Percentiles rank a stretch among this genome's conserved stretches.
phyloP scores from a whole-genome alignment of 2,888 invertebrate genomes.

The Melinopterus prodromus region DNA sequence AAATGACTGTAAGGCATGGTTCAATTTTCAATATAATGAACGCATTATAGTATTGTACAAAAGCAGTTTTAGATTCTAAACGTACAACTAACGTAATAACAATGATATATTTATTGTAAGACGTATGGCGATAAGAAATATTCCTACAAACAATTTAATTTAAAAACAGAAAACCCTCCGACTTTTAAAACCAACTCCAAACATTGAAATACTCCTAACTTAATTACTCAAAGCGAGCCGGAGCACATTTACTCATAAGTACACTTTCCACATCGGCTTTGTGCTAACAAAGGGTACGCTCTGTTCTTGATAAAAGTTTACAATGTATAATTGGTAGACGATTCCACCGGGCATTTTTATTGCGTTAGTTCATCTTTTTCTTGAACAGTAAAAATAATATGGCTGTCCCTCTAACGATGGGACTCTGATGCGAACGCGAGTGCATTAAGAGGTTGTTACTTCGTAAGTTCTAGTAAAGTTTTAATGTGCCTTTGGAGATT shows the following conservation, averaged over 20 bases:
- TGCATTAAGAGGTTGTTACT: neutral
- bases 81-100: too few species aligned
- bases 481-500: neutral
- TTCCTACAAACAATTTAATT: neutral
- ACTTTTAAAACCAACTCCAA: neutral
- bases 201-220: neutral
- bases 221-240: neutral
- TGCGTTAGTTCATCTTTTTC: neutral
- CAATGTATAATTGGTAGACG: neutral
- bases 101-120: neutral
- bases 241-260: neutral
- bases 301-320: neutral
- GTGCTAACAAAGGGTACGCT: neutral
- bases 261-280: neutral
- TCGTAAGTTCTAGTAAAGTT: neutral
- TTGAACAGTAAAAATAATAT: neutral
- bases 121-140: neutral
- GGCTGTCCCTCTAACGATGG: neutral
- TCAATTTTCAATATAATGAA: too few species aligned
- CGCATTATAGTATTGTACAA: too few species aligned
- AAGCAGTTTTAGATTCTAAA: too few species aligned
- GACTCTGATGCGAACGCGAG: neutral
- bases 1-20: too few species aligned
- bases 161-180: neutral
- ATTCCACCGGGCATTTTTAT: neutral